Conservation (phyloP, 2,113 vertebrate species). For the Merops nubicus region DNA sequence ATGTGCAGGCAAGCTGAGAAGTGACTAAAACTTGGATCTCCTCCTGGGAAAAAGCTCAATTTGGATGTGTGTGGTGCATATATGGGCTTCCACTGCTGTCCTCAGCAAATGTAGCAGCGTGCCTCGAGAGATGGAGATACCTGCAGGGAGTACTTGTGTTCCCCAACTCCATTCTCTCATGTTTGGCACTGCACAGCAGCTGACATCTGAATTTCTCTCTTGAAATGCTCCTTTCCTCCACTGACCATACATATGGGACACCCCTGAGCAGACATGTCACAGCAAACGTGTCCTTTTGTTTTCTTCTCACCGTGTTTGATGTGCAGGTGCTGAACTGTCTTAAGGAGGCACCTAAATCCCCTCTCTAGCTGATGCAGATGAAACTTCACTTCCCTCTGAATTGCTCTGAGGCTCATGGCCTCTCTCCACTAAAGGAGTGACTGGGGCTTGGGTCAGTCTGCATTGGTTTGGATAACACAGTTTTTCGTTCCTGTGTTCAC, state of each 20-base stretch:
- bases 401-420: background rate
- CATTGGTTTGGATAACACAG: background rate
- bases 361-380: background rate
- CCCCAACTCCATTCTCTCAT: background rate
- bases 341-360: background rate
- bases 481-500: background rate
- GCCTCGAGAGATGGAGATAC: too few species aligned
- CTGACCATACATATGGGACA: background rate
- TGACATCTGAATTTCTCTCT: background rate
- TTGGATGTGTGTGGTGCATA: too few species aligned
- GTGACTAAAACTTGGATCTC: background rate
- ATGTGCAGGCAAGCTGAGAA: background rate
- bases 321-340: background rate
- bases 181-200: background rate
- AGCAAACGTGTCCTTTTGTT: background rate
- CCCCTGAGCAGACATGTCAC: background rate
- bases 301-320: background rate
- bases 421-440: background rate
- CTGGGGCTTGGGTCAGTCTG: background rate
- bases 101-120: background rate
- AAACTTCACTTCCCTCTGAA: background rate
- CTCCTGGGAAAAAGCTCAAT: background rate
- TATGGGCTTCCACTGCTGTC: background rate
- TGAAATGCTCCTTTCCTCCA: background rate
- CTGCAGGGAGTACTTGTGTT: background rate